Evolutionary conservation across 2,113 vertebrate genomes (phyloP).

Genomic region (Herpailurus yagouaroundi): DNA sequence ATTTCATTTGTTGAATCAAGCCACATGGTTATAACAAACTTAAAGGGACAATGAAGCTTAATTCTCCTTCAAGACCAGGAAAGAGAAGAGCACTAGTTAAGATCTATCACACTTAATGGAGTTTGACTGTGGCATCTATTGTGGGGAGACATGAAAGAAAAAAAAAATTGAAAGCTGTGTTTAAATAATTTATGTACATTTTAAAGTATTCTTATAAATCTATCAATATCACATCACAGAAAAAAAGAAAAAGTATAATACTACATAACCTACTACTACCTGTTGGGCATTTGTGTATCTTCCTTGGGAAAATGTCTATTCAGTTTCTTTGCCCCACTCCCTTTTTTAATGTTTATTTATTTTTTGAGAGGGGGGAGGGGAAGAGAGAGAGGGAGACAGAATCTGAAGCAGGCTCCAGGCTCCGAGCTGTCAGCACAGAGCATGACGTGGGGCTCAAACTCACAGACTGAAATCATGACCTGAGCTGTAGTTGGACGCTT

Average conservation of each 20-base stretch:
- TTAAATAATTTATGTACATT: neutral
- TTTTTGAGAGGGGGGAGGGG: too few species aligned
- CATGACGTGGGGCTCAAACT: too few species aligned
- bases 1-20: constrained; percentile 13
- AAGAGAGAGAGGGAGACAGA: too few species aligned
- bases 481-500: too few species aligned
- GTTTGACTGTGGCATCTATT: neutral
- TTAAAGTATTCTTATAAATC: neutral
- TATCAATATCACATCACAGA: neutral
- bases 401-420: too few species aligned
- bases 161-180: neutral
- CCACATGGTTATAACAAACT: neutral
- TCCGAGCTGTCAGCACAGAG: too few species aligned
- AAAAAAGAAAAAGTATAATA: neutral
- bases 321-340: neutral
- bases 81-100: neutral
- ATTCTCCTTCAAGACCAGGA: neutral
- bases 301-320: neutral
- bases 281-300: neutral
- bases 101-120: neutral
- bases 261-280: neutral
- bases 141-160: neutral
- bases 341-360: neutral
- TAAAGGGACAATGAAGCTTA: neutral
- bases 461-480: too few species aligned